phyloP scores from a whole-genome alignment of 1,140 invertebrate species.

The Drosophila pectinifera region DNA sequence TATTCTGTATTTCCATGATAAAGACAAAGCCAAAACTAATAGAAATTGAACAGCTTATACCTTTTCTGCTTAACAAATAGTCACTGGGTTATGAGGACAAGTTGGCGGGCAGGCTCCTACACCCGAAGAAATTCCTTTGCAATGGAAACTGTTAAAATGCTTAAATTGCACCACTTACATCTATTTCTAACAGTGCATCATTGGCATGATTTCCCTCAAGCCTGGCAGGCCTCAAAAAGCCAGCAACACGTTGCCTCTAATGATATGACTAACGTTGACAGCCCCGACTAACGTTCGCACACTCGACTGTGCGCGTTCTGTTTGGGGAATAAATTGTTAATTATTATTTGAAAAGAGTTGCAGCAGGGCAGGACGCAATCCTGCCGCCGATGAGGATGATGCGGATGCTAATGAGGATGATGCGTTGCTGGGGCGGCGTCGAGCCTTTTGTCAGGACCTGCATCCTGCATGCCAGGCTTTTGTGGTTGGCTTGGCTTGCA shows the following conservation, averaged over 20 bases:
- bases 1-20: too few relatives aligned
- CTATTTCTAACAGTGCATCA: conserved; percentile 55
- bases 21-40: not conserved
- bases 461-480: conserved; percentile 58
- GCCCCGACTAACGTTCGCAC: conserved; percentile 71
- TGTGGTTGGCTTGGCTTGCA: conserved; percentile 59
- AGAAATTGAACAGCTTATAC: not conserved
- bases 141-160: not conserved
- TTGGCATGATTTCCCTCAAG: conserved; percentile 68
- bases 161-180: not conserved
- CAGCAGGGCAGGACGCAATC: conserved; percentile 58
- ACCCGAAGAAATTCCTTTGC: too few relatives aligned
- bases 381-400: conserved; percentile 44
- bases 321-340: conserved; percentile 84
- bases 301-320: conserved; percentile 50
- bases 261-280: conserved; percentile 82
- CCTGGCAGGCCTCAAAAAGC: conserved; percentile 68
- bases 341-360: conserved; percentile 84
- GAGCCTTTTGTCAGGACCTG: conserved; percentile 61
- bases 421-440: conserved; percentile 19
- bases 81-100: not conserved
- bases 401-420: conserved; percentile 17
- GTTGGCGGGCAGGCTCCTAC: not conserved
- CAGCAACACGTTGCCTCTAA: conserved; percentile 83
- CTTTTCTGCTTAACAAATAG: not conserved